phyloP scores from a whole-genome alignment of 2,888 invertebrate genomes.

The Drosophila kanekoi region DNA sequence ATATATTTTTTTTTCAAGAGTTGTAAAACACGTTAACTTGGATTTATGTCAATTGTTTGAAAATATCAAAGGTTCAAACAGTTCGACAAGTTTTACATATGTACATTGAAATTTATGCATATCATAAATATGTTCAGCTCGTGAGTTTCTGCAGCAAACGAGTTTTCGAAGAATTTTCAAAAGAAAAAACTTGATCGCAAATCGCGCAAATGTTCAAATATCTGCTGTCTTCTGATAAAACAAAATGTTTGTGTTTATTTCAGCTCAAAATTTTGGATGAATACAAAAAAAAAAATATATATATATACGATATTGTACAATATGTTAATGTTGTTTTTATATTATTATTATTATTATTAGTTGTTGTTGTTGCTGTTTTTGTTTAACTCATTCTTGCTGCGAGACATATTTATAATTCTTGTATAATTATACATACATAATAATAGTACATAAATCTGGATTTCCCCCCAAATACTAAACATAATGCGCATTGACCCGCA shows the following conservation, averaged over 20 bases:
- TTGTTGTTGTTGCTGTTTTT: constrained; percentile 27
- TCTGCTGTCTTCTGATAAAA: constrained; percentile 53
- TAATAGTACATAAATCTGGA: constrained; percentile 55
- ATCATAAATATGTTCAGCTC: not conserved
- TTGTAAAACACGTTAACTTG: too few relatives aligned
- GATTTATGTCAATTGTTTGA: too few relatives aligned
- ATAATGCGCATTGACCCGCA: constrained; percentile 39
- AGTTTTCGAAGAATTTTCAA: not conserved
- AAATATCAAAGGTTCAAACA: too few relatives aligned
- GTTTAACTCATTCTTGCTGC: constrained; percentile 37
- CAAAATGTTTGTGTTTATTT: constrained; percentile 73
- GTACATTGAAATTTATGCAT: not conserved
- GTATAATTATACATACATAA: constrained; percentile 47
- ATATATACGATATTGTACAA: constrained; percentile 64
- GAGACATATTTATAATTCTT: constrained; percentile 35
- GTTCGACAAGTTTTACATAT: too few relatives aligned
- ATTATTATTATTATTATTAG: constrained; percentile 18
- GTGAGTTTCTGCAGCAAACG: too few relatives aligned
- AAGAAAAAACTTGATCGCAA: not conserved
- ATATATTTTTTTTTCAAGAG: too few relatives aligned
- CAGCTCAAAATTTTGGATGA: constrained; percentile 64
- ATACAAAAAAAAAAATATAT: constrained; percentile 56
- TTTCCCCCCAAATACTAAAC: constrained; percentile 38
- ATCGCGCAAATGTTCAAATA: not conserved
- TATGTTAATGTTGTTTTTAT: constrained; percentile 58